These are phyloP conservation scores for Aselliscus stoliczkanus DNA, from an alignment of 2,797 vertebrate genomes.

Conservation along the genomic window DNA sequence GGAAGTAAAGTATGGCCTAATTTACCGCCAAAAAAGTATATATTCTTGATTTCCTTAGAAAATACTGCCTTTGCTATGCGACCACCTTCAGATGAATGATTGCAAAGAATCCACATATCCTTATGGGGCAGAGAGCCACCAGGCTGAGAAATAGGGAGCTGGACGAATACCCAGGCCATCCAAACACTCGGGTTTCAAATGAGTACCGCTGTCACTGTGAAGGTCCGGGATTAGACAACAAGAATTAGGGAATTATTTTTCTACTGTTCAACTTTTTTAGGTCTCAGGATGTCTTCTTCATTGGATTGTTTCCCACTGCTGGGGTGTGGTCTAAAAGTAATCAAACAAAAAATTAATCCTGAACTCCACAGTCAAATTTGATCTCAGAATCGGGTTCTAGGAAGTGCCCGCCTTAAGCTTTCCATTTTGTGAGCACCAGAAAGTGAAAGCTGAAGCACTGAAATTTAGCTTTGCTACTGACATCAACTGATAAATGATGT, in stretches of 20 bases:
- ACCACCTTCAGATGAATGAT: background rate
- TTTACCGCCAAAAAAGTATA: background rate
- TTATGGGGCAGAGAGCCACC: background rate
- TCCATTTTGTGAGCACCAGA: background rate
- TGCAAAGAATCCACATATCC: background rate
- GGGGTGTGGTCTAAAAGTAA: background rate
- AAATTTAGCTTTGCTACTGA: background rate
- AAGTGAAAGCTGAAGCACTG: background rate
- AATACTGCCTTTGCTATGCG: background rate
- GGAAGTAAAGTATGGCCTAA: background rate
- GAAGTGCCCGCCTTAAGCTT: background rate
- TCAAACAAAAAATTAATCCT: background rate
- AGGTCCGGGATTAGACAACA: background rate
- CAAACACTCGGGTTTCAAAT: background rate
- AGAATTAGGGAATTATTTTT: background rate
- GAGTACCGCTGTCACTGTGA: background rate
- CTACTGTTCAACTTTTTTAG: background rate
- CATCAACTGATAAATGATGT: background rate
- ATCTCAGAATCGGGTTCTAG: background rate
- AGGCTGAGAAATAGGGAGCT: background rate
- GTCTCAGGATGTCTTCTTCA: background rate
- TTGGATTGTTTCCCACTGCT: background rate
- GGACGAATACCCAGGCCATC: background rate
- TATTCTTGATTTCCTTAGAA: background rate
- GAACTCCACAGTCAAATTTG: background rate